Evolutionary conservation across 2,113 vertebrate species (phyloP), one percentile per base, ranked within the genome.

Genomic region (Crotalus horridus): DNA sequence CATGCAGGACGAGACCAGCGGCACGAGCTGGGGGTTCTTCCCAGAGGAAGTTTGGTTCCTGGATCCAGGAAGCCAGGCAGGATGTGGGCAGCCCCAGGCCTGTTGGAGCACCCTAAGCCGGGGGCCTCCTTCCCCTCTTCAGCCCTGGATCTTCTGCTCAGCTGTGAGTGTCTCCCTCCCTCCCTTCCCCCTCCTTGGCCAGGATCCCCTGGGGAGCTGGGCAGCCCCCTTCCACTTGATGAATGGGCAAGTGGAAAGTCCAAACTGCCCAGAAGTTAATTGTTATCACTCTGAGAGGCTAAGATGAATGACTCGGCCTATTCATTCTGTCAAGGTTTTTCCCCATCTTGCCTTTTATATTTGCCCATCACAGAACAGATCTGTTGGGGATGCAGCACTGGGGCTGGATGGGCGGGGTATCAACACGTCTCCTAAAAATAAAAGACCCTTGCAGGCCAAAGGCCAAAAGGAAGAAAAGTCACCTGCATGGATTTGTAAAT

Each of bases 231-330:
- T 95, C 95, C 51, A 96, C 96, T 96, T 95, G 96, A 96, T 97
- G 97, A 97, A 97, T 96, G 96, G 94, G 96, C 96, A 15, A 55
- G 6, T 95, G 96, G 92, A 93, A 96, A 96, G 94, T 94, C 95
- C 94, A 96, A 95, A 96, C 95, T 96, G 97, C 95, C 97, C 97
- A 11, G 93, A 81, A 89, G 96, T 96, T 97, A 97, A 97, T 97
- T 97, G 96, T 95, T 95, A 94, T 74, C 4, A 39, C 96, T 97
- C 94, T 74, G 94, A 95, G 33, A 92, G 94, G 91, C 93, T 92
- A 96, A 93, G 95, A 96, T 95, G 96, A 95, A 95, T 4, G 26
- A 64, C 0, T 0, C 95, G 91, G 89, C 89, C 94, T 95, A 91
- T 95, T 96, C 96, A 88, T 90, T 91, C 95, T 94, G 94, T 87